A percentile compares a stretch with the other conserved stretches of the same genome.
Evolutionary conservation across 2,113 vertebrate species (phyloP).

Genomic region (Marmota monax): DNA sequence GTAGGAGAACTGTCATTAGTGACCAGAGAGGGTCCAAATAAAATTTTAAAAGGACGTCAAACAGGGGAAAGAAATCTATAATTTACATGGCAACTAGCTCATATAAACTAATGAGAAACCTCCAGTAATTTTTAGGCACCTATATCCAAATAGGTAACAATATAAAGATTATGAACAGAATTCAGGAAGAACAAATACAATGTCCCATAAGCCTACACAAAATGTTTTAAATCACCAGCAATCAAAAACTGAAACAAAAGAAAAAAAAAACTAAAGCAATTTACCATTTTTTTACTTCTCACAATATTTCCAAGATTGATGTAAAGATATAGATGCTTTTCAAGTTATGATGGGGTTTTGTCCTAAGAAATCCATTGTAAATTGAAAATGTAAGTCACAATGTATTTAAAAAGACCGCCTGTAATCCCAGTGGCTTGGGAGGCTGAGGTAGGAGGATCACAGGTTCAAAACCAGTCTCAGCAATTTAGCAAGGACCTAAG

Average conservation of each 20-base stretch:
- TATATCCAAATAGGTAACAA: background rate
- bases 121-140: background rate
- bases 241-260: background rate
- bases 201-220: background rate
- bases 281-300: background rate
- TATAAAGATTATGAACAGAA: background rate
- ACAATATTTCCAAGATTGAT: background rate
- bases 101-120: background rate
- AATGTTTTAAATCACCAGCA: background rate
- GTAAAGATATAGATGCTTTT: background rate
- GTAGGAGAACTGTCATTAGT: background rate
- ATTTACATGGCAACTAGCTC: background rate
- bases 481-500: no score
- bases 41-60: background rate
- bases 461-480: no score
- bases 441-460: no score
- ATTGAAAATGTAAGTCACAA: background rate
- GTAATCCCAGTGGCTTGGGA: background rate
- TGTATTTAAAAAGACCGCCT: background rate
- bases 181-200: background rate
- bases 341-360: no score
- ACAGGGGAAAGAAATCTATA: background rate
- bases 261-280: background rate
- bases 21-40: background rate
- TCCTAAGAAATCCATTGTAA: background rate